Base-by-base conservation (phyloP, 1,140 invertebrate species). In the Leptestheria dahalacensis region DNA sequence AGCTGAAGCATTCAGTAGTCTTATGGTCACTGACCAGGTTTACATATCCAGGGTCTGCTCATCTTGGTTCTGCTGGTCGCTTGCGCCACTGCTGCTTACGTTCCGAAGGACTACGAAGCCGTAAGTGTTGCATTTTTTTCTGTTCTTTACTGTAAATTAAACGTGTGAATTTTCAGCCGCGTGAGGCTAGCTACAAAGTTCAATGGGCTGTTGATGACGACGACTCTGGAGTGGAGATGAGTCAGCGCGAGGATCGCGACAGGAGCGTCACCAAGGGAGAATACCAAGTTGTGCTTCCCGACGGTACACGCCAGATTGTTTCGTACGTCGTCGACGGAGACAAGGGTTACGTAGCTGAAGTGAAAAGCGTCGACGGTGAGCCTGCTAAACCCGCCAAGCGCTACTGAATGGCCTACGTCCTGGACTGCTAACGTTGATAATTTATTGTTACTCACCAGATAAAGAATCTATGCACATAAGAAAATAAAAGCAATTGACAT, bases 201-300 rank as follows among this genome's bases (percentile, higher is more conserved):
- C 33, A 41, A 15, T 41, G 33, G 33, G 6, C 33, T 6, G 33
- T 41, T 6, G 33, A 41, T 15, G 33, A 41, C 33, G 33, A 41
- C 33, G 33, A 41, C 15, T 41, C 33, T 15, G 33, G 33, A 6
- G 33, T 41, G 33, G 15, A 41, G 33, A 41, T 41, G 6, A 41
- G 33, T 41, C 33, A 41, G 48, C 52, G 62, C 26, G 66, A 68
- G 56, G 47, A 60, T 28, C 59, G 66, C 47, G 59, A 67, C 55
- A 66, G 64, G 2, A 51, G 57, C 29, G 24, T 59, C 46, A 66
- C 66, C 33, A 61, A 51, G 26, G 66, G 66, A 11, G 57, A 51
- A 12, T 68, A 68, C 62, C 60, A 64, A 53, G 66, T 68, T n/a
- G 55, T 62, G n/a, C 61, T 68, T 21, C 66, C 66, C 26, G 66